Evolutionary conservation across 1,140 invertebrate genomes (phyloP), one percentile per base, ranked within the genome.

Genomic region (Antheraea pernyi): DNA sequence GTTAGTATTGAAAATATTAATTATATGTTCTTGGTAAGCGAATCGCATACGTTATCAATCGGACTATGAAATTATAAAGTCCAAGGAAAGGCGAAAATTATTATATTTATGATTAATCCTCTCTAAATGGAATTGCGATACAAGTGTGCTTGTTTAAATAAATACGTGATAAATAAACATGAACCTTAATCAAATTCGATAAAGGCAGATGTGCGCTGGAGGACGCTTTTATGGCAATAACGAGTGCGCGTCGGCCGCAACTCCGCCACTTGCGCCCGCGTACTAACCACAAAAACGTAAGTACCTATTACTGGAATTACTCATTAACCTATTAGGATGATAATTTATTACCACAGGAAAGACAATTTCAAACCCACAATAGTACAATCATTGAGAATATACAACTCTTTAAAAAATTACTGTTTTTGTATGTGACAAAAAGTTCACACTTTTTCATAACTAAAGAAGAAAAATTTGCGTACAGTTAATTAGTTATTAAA

Each of bases 311-410:
- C 71, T 81, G 82, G 86, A 86, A 89, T 88, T 83, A 89, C 86
- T 89, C 90, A 89, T 90, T 90, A 86, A 89, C 84, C 90, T 90
- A 91, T 92, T 90, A 91, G 85, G 85, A 90, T 92, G 88, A 85
- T 91, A 91, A 90, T 92, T 89, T 90, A 92, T 90, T 84, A 82
- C 79, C 77, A 73, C 75, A 73, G 74, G 75, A 69, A 79, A 81
- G 78, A 83, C 83, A 84, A 89, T 91, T 91, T 85, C 82, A 81
- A 82, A 81, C 77, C 83, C 64, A 73, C 78, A 76, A 79, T 19
- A 11, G 48, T 79, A 71, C 65, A 77, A 64, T 62, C 59, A 46
- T 37, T 71, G 73, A n/a, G 46, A 69, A 71, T 76, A 71, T 75
- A 73, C 71, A 59, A 58, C 53, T 13, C 69, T 74, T 69, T 67